Percentiles rank a stretch among this genome's conserved stretches.
Evolutionary conservation across 2,888 invertebrate species (phyloP).

Genomic region (Stenchaetothrips biformis): DNA sequence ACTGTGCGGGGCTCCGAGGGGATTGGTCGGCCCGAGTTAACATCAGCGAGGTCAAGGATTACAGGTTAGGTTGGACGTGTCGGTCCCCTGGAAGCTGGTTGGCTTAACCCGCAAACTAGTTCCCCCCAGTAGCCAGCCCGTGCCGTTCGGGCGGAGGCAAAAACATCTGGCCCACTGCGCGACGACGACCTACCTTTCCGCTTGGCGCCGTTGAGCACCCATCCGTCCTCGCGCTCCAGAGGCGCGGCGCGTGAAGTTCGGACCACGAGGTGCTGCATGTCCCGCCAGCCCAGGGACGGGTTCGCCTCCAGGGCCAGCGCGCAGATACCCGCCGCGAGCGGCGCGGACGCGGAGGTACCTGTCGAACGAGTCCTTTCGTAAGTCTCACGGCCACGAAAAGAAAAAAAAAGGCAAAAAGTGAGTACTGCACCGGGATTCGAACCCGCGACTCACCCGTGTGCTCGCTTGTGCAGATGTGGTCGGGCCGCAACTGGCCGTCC

Average conservation of each 20-base stretch:
- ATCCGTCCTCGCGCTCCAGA: slow-evolving; percentile 52
- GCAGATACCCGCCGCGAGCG: slow-evolving; percentile 52
- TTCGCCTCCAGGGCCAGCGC: slow-evolving; percentile 54
- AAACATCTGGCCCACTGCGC: not conserved
- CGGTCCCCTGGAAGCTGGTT: no score
- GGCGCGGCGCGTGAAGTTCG: slow-evolving; percentile 51
- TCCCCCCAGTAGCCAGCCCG: no score
- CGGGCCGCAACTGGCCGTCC: slow-evolving; percentile 43
- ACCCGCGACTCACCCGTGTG: slow-evolving; percentile 34
- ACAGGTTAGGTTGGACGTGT: not conserved
- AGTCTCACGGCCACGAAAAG: not conserved
- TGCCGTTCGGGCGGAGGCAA: no score
- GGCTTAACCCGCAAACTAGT: no score
- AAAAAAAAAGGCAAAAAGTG: not conserved
- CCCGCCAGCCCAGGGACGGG: slow-evolving; percentile 57
- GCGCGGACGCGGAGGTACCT: slow-evolving; percentile 52
- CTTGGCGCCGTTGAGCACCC: slow-evolving; percentile 55
- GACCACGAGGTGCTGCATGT: slow-evolving; percentile 56
- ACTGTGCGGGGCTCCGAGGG: not conserved
- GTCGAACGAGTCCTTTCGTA: slow-evolving; percentile 33
- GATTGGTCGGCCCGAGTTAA: not conserved
- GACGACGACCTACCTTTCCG: slow-evolving; percentile 43
- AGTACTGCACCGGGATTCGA: not conserved
- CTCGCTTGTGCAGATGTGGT: slow-evolving; percentile 36
- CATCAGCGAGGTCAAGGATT: not conserved